Conservation (phyloP, 2,113 vertebrate species). For the Bos taurus region ARS-UCD2.0 NC_037338.1:46121501-46122000, state of each 20-base stretch:
- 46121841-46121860: neutral
- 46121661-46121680: neutral
- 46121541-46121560: neutral
- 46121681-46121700: neutral
- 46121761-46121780: neutral
- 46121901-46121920: neutral
- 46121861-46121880: neutral
- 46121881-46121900: neutral
- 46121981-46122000: neutral
- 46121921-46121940: neutral
- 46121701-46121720: neutral
- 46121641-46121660: accelerated
- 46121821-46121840: neutral
- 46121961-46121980: neutral
- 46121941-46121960: neutral
- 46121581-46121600: neutral
- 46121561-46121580: neutral
- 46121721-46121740: neutral
- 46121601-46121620: neutral
- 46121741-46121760: neutral
- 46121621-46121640: neutral
- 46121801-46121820: neutral
- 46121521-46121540: neutral
- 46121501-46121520: neutral
- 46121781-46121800: neutral